Evolutionary conservation across 2,113 vertebrate species (phyloP).

Genomic region (Dromas ardeola): DNA sequence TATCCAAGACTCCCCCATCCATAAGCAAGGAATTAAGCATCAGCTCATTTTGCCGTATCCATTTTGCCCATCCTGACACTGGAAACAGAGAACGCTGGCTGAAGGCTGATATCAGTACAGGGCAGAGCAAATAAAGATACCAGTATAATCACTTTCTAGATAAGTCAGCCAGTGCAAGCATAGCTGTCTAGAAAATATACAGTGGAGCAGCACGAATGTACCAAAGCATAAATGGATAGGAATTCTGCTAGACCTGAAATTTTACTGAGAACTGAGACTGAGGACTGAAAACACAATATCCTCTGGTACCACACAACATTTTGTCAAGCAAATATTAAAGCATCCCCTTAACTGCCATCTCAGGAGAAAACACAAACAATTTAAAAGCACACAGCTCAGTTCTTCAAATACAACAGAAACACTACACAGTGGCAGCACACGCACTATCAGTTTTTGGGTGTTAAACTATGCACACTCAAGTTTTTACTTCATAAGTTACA

Average conservation of each 20-base stretch:
- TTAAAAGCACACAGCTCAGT: neutral
- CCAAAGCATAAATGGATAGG: neutral
- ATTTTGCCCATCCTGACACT: neutral
- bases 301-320: neutral
- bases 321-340: neutral
- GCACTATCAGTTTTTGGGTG: neutral
- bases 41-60: neutral
- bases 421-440: neutral
- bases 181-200: neutral
- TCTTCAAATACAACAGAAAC: neutral
- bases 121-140: neutral
- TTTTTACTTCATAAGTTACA: neutral
- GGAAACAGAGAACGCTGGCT: neutral
- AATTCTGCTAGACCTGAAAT: neutral
- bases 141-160: neutral
- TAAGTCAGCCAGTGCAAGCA: neutral
- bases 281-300: neutral
- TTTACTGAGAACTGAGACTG: too few relatives aligned
- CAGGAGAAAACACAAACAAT: neutral
- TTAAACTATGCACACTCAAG: neutral
- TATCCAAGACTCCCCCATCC: neutral
- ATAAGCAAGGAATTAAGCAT: neutral
- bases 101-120: neutral
- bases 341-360: neutral
- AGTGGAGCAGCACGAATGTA: neutral